These are phyloP conservation scores for Cinara cedri DNA, from an alignment of 2,888 invertebrate species.

Conservation along the genomic window DNA sequence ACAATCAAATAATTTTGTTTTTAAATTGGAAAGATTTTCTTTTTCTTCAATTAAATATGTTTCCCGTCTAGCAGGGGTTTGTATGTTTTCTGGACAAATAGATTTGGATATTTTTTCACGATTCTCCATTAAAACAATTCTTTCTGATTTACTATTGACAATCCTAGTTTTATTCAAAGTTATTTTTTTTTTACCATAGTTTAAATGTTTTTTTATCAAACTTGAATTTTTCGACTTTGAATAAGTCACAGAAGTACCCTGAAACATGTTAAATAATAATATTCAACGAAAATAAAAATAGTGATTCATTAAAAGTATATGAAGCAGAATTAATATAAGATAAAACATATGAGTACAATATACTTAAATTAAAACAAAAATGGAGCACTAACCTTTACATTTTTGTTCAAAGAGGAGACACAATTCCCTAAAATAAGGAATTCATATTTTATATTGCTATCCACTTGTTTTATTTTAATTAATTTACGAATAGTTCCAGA, in stretches of 20 bases:
- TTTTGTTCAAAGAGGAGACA: slow-evolving; percentile 13
- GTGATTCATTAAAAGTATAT: neutral
- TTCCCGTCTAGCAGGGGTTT: slow-evolving; percentile 51
- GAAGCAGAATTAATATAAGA: neutral
- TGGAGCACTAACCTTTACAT: slow-evolving; percentile 37
- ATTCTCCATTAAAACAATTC: neutral
- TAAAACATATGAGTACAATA: neutral
- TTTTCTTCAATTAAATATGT: slow-evolving; percentile 57
- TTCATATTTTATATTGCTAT: slow-evolving; percentile 45
- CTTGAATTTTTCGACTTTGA: slow-evolving; percentile 27
- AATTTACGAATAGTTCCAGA: slow-evolving; percentile 41
- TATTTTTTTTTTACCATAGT: slow-evolving; percentile 15
- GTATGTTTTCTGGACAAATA: neutral
- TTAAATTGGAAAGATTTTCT: slow-evolving; percentile 51
- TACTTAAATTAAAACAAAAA: neutral
- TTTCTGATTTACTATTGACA: slow-evolving; percentile 14
- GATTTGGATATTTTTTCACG: neutral
- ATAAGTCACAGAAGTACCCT: slow-evolving; percentile 3
- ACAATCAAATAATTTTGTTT: slow-evolving; percentile 6
- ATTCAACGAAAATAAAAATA: no score
- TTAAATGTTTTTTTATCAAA: slow-evolving; percentile 4
- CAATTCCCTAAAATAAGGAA: slow-evolving; percentile 48
- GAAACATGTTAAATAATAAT: slow-evolving; percentile 10
- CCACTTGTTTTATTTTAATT: slow-evolving; percentile 38
- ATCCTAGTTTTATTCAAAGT: slow-evolving; percentile 33